These are phyloP conservation scores for Ctenochaetus hawaiiensis DNA, from an alignment of 2,797 vertebrate genomes.

Conservation along the genomic window DNA sequence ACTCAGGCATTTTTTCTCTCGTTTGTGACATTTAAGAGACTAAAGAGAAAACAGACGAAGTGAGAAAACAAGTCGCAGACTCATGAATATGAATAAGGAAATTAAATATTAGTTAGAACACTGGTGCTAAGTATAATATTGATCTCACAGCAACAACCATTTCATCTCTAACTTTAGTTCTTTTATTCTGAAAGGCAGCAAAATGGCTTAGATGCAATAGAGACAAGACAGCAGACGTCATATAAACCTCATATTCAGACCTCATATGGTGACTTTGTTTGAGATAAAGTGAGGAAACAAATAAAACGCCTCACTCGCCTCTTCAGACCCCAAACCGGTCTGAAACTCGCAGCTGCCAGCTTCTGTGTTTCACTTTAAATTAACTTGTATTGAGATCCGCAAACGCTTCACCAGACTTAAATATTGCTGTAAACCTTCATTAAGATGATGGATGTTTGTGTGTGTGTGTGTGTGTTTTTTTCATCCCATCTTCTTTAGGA, in stretches of 20 bases:
- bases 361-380: slow-evolving; percentile 59
- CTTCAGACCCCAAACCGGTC: slow-evolving; percentile 16
- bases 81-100: background rate
- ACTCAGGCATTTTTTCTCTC: background rate
- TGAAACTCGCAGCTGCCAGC: slow-evolving; percentile 24
- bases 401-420: slow-evolving; percentile 40
- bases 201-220: background rate
- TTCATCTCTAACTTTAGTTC: background rate
- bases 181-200: slow-evolving; percentile 29
- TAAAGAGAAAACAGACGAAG: background rate
- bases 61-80: background rate
- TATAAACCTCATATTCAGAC: too few relatives aligned
- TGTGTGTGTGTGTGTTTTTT: slow-evolving; percentile 24
- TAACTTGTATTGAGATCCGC: slow-evolving; percentile 52
- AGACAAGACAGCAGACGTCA: background rate
- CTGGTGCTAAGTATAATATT: too few relatives aligned
- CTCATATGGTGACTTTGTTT: background rate
- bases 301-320: slow-evolving; percentile 2
- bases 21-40: background rate
- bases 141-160: background rate
- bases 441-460: slow-evolving; percentile 64
- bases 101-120: background rate
- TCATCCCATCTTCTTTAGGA: slow-evolving; percentile 28
- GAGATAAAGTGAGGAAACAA: slow-evolving; percentile 12
- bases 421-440: slow-evolving; percentile 64